Percentiles rank a stretch among this genome's conserved stretches.
phyloP scores from a whole-genome alignment of 2,888 invertebrate species.

The Hypolimnas misippus region DNA sequence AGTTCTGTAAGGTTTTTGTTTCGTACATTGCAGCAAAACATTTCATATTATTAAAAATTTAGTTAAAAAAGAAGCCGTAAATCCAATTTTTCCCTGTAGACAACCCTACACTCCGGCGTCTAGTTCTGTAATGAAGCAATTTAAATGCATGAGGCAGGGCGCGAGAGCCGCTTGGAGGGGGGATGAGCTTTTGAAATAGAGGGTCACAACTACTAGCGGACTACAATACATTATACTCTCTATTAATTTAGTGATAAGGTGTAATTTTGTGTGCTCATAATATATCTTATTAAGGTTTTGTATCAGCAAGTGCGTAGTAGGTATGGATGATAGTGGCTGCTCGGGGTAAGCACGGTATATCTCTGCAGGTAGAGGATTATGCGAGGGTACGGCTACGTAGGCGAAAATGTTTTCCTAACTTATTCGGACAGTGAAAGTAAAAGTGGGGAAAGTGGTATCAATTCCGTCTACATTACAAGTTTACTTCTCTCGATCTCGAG shows the following conservation, averaged over 20 bases:
- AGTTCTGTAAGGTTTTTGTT: not conserved
- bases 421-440: constrained; percentile 78
- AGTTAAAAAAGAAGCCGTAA: too few relatives aligned
- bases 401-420: constrained; percentile 82
- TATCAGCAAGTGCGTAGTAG: constrained; percentile 54
- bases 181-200: constrained; percentile 52
- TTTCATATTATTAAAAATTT: constrained; percentile 46
- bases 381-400: constrained; percentile 71
- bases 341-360: constrained; percentile 80
- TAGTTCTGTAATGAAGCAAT: constrained; percentile 84
- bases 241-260: not conserved
- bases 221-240: constrained; percentile 44
- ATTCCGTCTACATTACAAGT: constrained; percentile 45
- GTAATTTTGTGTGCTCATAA: constrained; percentile 36
- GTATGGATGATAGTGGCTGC: constrained; percentile 81
- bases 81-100: constrained; percentile 62
- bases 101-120: constrained; percentile 78
- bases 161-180: constrained; percentile 79
- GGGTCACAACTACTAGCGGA: constrained; percentile 48
- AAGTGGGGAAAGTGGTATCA: constrained; percentile 78
- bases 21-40: constrained; percentile 5
- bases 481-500: constrained; percentile 11
- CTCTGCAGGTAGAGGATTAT: constrained; percentile 82
- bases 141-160: constrained; percentile 85
- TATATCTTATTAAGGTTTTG: constrained; percentile 42